A percentile compares a stretch with the other conserved stretches of the same genome.
These are phyloP conservation scores for Budorcas taxicolor DNA, from an alignment of 2,113 vertebrate species.

Conservation along the genomic window DNA sequence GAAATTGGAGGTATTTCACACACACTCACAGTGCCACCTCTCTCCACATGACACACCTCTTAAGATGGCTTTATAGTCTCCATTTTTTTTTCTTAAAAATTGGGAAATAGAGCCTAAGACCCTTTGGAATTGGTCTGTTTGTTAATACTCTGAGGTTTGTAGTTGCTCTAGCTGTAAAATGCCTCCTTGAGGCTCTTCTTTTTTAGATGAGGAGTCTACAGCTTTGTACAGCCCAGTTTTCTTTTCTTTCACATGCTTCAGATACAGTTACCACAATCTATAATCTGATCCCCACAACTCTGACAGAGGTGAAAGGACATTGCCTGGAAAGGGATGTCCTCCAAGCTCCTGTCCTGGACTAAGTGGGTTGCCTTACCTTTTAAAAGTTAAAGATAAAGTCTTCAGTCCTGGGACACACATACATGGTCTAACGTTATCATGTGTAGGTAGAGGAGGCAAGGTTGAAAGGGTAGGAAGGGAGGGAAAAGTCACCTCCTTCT, in stretches of 20 bases:
- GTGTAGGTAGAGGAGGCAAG: background rate
- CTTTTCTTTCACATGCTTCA: background rate
- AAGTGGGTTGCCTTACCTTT: background rate
- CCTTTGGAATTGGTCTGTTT: background rate
- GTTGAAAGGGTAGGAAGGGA: background rate
- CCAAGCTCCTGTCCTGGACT: background rate
- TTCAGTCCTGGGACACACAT: background rate
- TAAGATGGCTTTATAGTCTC: background rate
- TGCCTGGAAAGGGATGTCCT: background rate
- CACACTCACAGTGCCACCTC: background rate
- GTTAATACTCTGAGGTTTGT: background rate
- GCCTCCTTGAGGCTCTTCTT: background rate
- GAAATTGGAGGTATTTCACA: background rate
- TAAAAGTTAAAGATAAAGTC: background rate
- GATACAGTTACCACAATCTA: background rate
- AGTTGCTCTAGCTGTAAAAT: background rate
- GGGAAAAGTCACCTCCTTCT: background rate
- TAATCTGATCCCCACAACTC: background rate
- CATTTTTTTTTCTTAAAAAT: background rate
- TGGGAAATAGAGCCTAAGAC: background rate
- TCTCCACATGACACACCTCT: background rate
- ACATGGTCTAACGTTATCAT: background rate
- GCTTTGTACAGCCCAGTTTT: background rate
- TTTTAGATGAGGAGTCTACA: background rate
- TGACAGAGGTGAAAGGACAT: background rate